Evolutionary conservation across 2,797 vertebrate species (phyloP).

Genomic region (Gymnothorax javanicus): DNA sequence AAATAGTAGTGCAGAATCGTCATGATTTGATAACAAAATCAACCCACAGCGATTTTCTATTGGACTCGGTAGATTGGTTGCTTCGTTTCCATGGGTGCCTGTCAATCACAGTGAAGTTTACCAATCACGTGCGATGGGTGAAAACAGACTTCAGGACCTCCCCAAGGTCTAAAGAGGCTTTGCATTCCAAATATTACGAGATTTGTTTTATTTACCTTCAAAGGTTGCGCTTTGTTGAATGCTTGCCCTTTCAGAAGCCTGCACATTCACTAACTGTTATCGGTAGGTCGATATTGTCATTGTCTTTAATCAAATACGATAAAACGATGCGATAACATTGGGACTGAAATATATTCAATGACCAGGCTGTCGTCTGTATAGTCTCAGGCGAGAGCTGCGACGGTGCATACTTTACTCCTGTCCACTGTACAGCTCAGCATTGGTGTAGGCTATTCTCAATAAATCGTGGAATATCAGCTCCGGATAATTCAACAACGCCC

Average conservation of each 20-base stretch:
- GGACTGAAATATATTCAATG: not conserved
- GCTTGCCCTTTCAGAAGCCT: constrained; percentile 49
- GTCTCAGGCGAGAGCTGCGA: not conserved
- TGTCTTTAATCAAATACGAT: constrained; percentile 31
- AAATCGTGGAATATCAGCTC: not conserved
- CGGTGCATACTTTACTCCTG: not conserved
- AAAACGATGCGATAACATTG: not conserved
- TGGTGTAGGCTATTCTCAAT: not conserved
- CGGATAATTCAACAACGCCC: not conserved
- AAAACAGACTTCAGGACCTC: constrained; percentile 76
- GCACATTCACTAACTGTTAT: constrained; percentile 50
- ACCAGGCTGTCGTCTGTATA: not conserved
- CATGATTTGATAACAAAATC: constrained; percentile 75
- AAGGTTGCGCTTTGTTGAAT: constrained; percentile 52
- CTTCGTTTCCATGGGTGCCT: constrained; percentile 84
- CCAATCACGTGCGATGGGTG: constrained; percentile 80
- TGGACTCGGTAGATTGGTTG: constrained; percentile 88
- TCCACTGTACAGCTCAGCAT: not conserved
- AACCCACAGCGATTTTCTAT: constrained; percentile 79
- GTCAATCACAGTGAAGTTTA: constrained; percentile 88
- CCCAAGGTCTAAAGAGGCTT: constrained; percentile 70
- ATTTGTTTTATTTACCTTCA: constrained; percentile 60
- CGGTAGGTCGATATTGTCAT: constrained; percentile 38
- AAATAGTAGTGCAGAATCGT: constrained; percentile 69
- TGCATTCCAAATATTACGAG: constrained; percentile 74